phyloP scores from a whole-genome alignment of 2,797 vertebrate species.

The Chiroxiphia lanceolata region DNA sequence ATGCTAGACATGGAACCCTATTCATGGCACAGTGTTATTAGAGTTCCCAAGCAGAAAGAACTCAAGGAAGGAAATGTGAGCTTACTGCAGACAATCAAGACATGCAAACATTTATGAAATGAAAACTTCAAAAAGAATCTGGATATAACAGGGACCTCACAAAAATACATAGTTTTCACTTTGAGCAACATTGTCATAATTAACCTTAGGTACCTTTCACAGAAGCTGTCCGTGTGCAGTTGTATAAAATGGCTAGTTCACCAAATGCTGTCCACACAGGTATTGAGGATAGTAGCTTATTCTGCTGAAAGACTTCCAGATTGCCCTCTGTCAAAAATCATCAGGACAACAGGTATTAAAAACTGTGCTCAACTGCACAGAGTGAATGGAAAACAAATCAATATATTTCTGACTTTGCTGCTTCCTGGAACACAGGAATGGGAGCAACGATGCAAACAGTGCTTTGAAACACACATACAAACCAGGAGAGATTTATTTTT shows the following conservation, averaged over 20 bases:
- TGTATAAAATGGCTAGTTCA: slow-evolving; percentile 92
- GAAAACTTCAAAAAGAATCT: not conserved
- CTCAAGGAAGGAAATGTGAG: not conserved
- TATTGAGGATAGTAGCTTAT: slow-evolving; percentile 86
- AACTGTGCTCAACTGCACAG: not conserved
- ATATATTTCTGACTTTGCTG: not conserved
- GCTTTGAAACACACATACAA: not conserved
- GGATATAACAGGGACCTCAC: not conserved
- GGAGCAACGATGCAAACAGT: not conserved
- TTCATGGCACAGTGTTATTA: not conserved
- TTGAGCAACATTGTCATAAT: fast-evolving
- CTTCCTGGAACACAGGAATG: not conserved
- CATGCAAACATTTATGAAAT: not conserved
- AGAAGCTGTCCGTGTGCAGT: slow-evolving; percentile 91
- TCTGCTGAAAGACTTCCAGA: slow-evolving; percentile 91
- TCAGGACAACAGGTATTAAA: not conserved
- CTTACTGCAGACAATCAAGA: not conserved
- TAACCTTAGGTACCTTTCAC: slow-evolving; percentile 83
- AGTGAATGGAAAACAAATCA: not conserved
- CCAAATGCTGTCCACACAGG: slow-evolving; percentile 90
- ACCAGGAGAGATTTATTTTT: not conserved
- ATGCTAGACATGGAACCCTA: not conserved
- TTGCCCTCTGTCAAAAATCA: slow-evolving; percentile 82
- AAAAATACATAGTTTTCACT: not conserved
- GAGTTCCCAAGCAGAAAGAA: not conserved